These are phyloP conservation scores for Drosophila seclusa DNA, from an alignment of 2,888 invertebrate species.

Conservation along the genomic window DNA sequence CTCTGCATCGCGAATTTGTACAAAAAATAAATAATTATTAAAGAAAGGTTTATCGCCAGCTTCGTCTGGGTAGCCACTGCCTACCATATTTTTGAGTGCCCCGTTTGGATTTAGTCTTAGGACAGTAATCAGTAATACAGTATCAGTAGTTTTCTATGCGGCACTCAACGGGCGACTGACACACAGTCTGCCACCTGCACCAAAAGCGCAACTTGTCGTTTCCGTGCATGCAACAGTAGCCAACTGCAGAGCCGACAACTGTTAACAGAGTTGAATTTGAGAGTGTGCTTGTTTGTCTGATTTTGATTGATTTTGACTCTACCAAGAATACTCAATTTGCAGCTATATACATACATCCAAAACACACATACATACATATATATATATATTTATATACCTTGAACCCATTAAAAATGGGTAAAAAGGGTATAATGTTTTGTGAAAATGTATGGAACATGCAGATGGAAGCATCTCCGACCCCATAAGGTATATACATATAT, in stretches of 20 bases:
- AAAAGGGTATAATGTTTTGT: no score
- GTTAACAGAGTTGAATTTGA: conserved; percentile 9
- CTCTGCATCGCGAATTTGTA: background rate
- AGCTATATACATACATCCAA: background rate
- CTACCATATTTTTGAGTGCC: background rate
- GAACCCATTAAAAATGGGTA: no score
- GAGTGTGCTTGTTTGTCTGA: background rate
- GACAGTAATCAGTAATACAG: no score
- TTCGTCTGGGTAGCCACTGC: no score
- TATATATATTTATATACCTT: no score
- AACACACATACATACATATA: no score
- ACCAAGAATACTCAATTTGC: background rate
- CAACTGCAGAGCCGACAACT: conserved; percentile 12
- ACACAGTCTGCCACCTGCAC: background rate
- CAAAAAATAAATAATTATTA: background rate
- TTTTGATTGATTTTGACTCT: background rate
- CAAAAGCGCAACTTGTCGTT: conserved; percentile 9
- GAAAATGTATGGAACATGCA: no score
- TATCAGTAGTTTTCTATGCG: background rate
- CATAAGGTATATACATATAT: no score
- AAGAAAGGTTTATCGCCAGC: background rate
- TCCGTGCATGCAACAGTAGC: conserved; percentile 21
- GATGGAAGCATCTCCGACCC: no score
- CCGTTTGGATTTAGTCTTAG: no score
- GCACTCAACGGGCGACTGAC: background rate